Conservation (phyloP, 2,797 vertebrate genomes). For the Enteromius mattozi region DNA sequence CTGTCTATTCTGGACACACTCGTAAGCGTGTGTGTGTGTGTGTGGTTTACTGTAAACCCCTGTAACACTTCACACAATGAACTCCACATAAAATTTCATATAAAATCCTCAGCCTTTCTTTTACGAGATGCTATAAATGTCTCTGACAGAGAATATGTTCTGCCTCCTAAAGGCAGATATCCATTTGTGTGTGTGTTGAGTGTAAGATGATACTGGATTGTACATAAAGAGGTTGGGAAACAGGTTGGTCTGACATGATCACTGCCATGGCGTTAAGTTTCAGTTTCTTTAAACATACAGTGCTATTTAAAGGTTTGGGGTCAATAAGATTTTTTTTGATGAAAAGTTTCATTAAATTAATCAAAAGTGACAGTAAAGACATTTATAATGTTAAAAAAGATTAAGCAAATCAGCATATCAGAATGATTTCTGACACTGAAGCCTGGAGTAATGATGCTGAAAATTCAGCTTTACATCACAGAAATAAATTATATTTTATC, state of each 20-base stretch:
- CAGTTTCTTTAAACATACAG: neutral
- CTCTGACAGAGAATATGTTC: neutral
- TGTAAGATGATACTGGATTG: constrained; percentile 22
- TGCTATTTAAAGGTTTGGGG: neutral
- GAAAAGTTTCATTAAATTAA: neutral
- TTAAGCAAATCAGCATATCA: neutral
- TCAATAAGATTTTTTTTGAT: neutral
- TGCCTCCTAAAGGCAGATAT: neutral
- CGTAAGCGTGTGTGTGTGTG: neutral
- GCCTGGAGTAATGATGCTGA: neutral
- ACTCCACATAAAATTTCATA: neutral
- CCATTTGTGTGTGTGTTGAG: neutral
- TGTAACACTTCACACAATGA: neutral
- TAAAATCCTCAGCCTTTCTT: neutral
- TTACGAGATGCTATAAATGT: neutral
- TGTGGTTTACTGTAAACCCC: neutral
- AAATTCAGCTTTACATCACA: neutral
- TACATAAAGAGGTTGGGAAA: constrained; percentile 20
- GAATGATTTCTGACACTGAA: neutral
- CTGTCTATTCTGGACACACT: neutral
- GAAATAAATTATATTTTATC: neutral
- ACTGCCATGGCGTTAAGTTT: neutral
- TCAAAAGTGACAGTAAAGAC: neutral
- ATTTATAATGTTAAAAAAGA: neutral
- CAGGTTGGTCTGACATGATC: constrained; percentile 12